Base-by-base conservation (phyloP, 2,888 invertebrate species). In the Scaptomyza tumidula region DNA sequence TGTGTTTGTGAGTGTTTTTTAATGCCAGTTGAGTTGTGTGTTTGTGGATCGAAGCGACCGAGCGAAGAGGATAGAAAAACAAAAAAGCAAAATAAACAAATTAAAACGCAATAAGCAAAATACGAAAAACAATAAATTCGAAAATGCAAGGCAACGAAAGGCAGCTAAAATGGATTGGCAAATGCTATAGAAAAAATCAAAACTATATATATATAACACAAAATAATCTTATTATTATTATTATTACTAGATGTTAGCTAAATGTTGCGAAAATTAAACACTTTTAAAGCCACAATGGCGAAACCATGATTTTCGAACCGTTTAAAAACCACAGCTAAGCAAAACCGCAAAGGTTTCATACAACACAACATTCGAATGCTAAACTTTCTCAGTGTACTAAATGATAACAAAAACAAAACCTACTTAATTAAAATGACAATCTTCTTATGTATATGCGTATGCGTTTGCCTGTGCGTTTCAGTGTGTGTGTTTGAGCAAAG, bases 381-480 rank as follows among this genome's bases (percentile, higher is more conserved):
- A 76, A 56, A 69, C 55, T 58, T 68, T 78, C 57, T 75, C 61
- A 65, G 61, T 71, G 74, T 78, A 71, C 24, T 16, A 58, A 50
- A 55, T 43, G 33, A 9, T 10, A 55, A 43, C 29, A 27, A 33
- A 41, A 35, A 37, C 27, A 50, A 49, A 66, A 54, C 46, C 13
- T 54, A 71, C 72, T 58, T 63, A 61, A 68, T 69, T 73, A 71
- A 75, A 74, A 73, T 76, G 84, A 85, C 84, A 85, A 85, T 85
- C 84, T 87, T 60, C 60, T 71, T 48, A 19, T 44, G 58, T 58
- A 39, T 72, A 57, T 44, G 31, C 37, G 24, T 54, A 19, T 31
- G 54, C 29, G 39, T 44, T 16, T 39, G n/a, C 24, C 68, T 49
- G 53, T 44, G 64, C 60, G 57, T 39, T 52, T 45, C 59, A 46